A percentile compares a stretch with the other conserved stretches of the same genome.
phyloP scores from a whole-genome alignment of 2,888 invertebrate species.

The Eubasilissa splendida region DNA sequence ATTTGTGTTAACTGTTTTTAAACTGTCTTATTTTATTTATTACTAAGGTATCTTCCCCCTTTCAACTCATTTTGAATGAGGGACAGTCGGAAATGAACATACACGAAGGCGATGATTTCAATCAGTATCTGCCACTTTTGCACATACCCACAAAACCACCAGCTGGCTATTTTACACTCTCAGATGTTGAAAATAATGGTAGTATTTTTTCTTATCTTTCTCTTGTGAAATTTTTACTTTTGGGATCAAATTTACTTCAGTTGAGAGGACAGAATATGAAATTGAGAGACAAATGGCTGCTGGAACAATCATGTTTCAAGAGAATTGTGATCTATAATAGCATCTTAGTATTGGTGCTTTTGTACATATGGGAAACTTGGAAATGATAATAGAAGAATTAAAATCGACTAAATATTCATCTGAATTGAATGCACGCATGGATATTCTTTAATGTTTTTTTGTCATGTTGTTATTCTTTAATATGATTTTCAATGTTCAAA shows the following conservation, averaged over 20 bases:
- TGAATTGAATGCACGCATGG: too few species aligned
- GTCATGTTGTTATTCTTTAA: not conserved
- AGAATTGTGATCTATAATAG: too few species aligned
- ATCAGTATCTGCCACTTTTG: slow-evolving; percentile 71
- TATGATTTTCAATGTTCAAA: slow-evolving; percentile 2
- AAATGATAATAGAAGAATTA: too few species aligned
- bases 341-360: too few species aligned
- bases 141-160: slow-evolving; percentile 78
- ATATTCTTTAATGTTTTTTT: not conserved
- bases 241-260: too few species aligned
- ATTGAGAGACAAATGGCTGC: too few species aligned
- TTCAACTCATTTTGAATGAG: slow-evolving; percentile 78
- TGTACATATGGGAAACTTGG: too few species aligned
- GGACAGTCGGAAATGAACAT: slow-evolving; percentile 75
- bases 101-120: slow-evolving; percentile 72
- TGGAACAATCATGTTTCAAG: too few species aligned
- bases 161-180: slow-evolving; percentile 72
- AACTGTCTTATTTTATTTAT: slow-evolving; percentile 59
- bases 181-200: slow-evolving; percentile 70
- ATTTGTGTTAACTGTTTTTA: not conserved
- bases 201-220: slow-evolving; percentile 55
- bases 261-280: too few species aligned
- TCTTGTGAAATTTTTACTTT: too few species aligned
- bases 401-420: too few species aligned
- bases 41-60: slow-evolving; percentile 77